Evolutionary conservation across 2,113 vertebrate species (phyloP).

Genomic region (Clarias magur): DNA sequence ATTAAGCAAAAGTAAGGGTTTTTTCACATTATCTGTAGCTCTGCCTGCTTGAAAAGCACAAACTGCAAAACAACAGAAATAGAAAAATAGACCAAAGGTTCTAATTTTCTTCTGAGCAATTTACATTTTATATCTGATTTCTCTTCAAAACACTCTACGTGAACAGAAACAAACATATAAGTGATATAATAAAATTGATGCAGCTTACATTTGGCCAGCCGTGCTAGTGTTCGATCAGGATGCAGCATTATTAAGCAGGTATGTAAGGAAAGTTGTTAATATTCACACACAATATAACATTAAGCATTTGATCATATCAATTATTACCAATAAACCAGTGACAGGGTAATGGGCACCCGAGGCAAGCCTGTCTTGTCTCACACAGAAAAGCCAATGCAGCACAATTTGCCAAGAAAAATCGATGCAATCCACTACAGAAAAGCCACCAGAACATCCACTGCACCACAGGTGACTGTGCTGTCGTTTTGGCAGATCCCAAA

Average conservation of each 20-base stretch:
- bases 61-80: neutral
- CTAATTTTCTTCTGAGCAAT: neutral
- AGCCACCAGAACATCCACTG: too few species aligned
- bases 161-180: neutral
- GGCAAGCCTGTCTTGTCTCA: too few species aligned
- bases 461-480: too few species aligned
- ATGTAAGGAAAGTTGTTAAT: neutral
- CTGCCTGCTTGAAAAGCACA: neutral
- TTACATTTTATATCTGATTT: neutral
- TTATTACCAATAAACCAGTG: too few species aligned
- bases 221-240: neutral
- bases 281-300: neutral
- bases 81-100: neutral
- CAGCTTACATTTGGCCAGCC: neutral
- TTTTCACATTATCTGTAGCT: neutral
- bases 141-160: neutral
- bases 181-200: neutral
- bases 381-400: too few species aligned
- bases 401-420: too few species aligned
- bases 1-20: slow-evolving; percentile 38
- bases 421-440: too few species aligned
- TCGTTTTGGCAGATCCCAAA: too few species aligned
- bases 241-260: neutral
- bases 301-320: too few species aligned
- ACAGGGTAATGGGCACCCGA: too few species aligned